These are phyloP conservation scores for Ptychochromis oligacanthus DNA, from an alignment of 2,113 vertebrate species.

Conservation along the genomic window DNA sequence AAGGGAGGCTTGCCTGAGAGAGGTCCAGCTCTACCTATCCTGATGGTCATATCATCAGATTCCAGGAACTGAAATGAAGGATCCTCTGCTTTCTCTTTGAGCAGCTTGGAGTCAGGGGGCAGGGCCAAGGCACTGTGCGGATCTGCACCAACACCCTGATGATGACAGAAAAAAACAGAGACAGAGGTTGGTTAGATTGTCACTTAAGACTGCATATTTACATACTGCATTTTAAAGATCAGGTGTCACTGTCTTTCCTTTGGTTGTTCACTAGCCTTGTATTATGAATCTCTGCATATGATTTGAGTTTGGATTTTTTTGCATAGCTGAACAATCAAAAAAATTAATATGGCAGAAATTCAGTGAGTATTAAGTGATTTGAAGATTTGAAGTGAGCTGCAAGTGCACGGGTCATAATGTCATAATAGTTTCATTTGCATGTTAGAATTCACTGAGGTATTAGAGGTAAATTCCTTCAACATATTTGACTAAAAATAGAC, in stretches of 20 bases:
- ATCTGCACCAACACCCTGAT: constrained; percentile 82
- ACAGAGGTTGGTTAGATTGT: background rate
- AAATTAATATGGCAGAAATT: background rate
- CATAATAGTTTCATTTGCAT: background rate
- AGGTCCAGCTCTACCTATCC: constrained; percentile 92
- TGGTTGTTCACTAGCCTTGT: background rate
- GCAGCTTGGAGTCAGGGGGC: constrained; percentile 64
- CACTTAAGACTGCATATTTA: background rate
- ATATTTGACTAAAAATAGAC: background rate
- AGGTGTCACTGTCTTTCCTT: background rate
- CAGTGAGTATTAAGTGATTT: background rate
- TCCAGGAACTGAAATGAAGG: constrained; percentile 17
- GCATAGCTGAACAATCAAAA: background rate
- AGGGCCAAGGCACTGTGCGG: constrained; percentile 82
- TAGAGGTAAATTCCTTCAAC: background rate
- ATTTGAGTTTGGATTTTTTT: background rate
- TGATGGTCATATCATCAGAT: constrained; percentile 85
- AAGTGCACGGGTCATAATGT: background rate
- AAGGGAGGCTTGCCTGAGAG: constrained; percentile 92
- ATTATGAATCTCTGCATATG: background rate
- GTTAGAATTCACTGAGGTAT: background rate
- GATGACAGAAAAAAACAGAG: constrained; percentile 48
- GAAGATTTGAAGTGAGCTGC: too few species aligned
- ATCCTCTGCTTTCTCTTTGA: constrained; percentile 83
- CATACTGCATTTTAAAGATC: background rate